Base-by-base conservation (phyloP, 2,797 vertebrate genomes). In the Netta rufina region DNA sequence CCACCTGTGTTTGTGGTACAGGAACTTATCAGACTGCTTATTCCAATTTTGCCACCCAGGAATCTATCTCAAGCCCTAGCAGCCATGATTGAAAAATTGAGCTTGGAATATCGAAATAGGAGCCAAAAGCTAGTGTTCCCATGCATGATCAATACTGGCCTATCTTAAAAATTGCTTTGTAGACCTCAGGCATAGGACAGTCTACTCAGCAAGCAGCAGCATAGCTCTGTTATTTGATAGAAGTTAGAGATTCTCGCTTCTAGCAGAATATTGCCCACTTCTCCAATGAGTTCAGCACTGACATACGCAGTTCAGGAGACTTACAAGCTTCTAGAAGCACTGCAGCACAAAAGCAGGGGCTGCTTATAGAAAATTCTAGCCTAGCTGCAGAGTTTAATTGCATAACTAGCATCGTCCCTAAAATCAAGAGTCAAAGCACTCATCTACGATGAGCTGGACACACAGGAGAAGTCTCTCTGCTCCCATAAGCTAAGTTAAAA, bases 101-200 rank as follows among this genome's bases (percentile, higher is more conserved):
- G 91, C 76, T 53, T 70, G 32, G 54, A 64, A 56, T 58, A 89
- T 12, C 36, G 4, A 20, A 89, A 56, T 24, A 87, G 80, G 86
- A 92, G 86, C 91, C 84, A 41, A 90, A 81, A 73, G 61, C 54
- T 90, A 75, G 57, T 8, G 9, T 84, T 86, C 71, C 33, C 88
- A 87, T 92, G 91, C 94, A 85, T 1, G 6, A 61, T 36, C 92
- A 65, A 32, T 36, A 82, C 79, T 58, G 73, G 60, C 71, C 43
- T 45, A 36, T 33, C 57, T 92, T 36, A 84, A 2, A 2, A 73
- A 25, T 20, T 47, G 85, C 83, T 86, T 38, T 78, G 77, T 43
- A 92, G 74, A 28, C 27, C 72, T 75, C 69, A 45, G 38, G 81
- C 27, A 11, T 2, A 70, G 76, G 49, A 51, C 80, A 90, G 85